Conservation (phyloP, 2,797 vertebrate genomes). For the Crenichthys baileyi region DNA sequence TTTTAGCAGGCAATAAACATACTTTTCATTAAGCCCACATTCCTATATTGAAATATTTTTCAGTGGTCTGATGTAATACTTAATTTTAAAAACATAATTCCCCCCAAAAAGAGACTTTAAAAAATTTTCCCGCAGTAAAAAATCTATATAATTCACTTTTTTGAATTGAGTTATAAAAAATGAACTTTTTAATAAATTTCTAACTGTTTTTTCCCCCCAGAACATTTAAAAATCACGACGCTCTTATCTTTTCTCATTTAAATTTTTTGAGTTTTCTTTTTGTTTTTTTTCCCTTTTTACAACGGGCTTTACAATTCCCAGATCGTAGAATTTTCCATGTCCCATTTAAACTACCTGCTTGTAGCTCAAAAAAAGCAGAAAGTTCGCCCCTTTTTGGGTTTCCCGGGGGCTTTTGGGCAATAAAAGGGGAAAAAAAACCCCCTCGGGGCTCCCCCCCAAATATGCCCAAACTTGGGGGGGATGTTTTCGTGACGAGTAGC, state of each 20-base stretch:
- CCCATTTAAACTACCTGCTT: slow-evolving; percentile 51
- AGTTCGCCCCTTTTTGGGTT: slow-evolving; percentile 19
- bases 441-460: slow-evolving; percentile 13
- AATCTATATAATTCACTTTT: too few relatives aligned
- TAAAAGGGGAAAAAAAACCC: slow-evolving; percentile 56
- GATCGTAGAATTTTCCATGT: slow-evolving; percentile 47
- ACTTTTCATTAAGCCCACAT: too few relatives aligned
- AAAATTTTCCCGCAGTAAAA: too few relatives aligned
- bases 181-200: background rate
- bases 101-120: too few relatives aligned
- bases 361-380: slow-evolving; percentile 21
- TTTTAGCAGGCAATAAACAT: too few relatives aligned
- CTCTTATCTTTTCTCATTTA: too few relatives aligned
- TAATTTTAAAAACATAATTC: too few relatives aligned
- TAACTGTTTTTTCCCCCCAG: too few relatives aligned
- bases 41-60: too few relatives aligned
- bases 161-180: background rate
- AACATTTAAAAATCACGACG: too few relatives aligned
- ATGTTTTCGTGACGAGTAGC: slow-evolving; percentile 44
- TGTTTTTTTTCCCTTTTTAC: slow-evolving; percentile 8
- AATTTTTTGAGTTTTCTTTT: background rate
- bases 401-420: slow-evolving; percentile 59
- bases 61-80: too few relatives aligned
- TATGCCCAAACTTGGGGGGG: slow-evolving; percentile 18
- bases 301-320: slow-evolving; percentile 18